Evolutionary conservation across 1,140 invertebrate genomes (phyloP), one percentile per base, ranked within the genome.

Genomic region (Calycopis cecrops): DNA sequence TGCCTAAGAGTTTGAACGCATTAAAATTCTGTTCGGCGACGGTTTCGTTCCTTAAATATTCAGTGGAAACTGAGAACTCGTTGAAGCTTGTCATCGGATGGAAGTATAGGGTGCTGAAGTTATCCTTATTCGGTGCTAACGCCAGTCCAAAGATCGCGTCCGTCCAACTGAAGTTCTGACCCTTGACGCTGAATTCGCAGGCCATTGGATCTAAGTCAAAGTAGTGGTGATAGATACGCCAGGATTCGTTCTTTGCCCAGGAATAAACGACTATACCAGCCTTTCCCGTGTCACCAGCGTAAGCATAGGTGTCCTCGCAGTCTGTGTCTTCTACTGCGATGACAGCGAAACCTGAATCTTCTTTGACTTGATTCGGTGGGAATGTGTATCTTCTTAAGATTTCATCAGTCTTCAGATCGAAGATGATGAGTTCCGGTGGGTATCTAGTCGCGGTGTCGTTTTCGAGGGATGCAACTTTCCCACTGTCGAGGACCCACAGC

Each of bases 401-500:
- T 51, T 89, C 88, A 66, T 95, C 93, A n/a, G 90, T 94, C 10
- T 89, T 91, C 14, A 95, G 72, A 71, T 95, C 92, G 72, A 94
- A 95, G 33, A 95, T 82, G 8, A 94, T 75, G n/a, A 95, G 70
- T 12, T 91, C 88, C 0, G 93, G 90, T 11, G 89, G 79, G 3
- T 89, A 88, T 57, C 87, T 88, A 0, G 68, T 76, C 8, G 61
- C 64, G 51, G 73, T 76, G 9, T 83, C 83, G 21, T 91, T 92
- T 4, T 91, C 92, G 6, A 93, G 64, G 33, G 92, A 90, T 16
- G 92, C 90, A 0, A 90, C 87, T 18, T 93, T 87, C 0, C 94
- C 93, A 0, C 92, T 93, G 63, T 95, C 94, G 35, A 95, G 69
- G 0, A 94, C 91, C 94, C 94, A 95, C 1, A 95, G 89, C 2